Conservation (phyloP, 2,113 vertebrate species). For the Fulmarus glacialis region DNA sequence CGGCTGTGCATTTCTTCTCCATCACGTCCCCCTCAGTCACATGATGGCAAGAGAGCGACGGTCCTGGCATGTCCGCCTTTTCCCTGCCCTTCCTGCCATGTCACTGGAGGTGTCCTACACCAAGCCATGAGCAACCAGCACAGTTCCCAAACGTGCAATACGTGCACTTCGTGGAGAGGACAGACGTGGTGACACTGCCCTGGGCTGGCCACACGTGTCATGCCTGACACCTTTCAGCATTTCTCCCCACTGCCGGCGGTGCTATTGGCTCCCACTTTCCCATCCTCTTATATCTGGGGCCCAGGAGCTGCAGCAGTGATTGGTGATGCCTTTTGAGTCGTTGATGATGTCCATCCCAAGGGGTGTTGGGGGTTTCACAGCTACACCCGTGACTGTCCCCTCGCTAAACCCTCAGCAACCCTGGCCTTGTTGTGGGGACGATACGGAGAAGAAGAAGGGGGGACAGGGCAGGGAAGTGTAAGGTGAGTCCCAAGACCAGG, state of each 20-base stretch:
- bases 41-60: neutral
- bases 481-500: neutral
- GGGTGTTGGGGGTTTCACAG: neutral
- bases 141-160: neutral
- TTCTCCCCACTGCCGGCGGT: neutral
- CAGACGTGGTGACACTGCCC: neutral
- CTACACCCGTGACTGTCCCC: neutral
- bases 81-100: neutral
- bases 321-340: neutral
- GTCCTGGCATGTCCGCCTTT: neutral
- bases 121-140: neutral
- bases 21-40: neutral
- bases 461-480: neutral
- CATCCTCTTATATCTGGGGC: neutral
- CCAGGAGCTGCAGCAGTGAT: neutral
- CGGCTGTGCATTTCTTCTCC: neutral
- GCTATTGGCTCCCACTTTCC: neutral
- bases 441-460: neutral
- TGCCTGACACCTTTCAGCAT: neutral
- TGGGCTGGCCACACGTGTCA: neutral
- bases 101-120: neutral
- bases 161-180: neutral
- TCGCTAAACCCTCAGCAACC: neutral
- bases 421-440: neutral
- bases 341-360: no score